These are phyloP conservation scores for Pseudomyrmex gracilis DNA, from an alignment of 1,140 invertebrate genomes.

Conservation along the genomic window DNA sequence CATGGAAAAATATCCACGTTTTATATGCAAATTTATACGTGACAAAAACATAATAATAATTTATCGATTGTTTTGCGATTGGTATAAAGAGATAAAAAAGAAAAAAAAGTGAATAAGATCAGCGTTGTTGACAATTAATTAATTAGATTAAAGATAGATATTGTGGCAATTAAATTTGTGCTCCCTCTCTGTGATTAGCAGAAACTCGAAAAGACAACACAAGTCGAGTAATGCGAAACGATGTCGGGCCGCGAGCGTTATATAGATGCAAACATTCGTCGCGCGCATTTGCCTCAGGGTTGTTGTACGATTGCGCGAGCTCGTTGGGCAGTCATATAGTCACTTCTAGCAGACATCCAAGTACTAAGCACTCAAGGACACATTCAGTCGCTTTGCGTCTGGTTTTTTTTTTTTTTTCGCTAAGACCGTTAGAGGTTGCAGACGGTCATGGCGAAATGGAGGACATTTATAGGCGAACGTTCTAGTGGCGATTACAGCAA, in stretches of 20 bases:
- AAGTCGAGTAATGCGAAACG: neutral
- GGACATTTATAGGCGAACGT: conserved; percentile 48
- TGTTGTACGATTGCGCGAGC: neutral
- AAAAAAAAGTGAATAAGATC: too few relatives aligned
- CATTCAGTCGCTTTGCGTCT: conserved; percentile 61
- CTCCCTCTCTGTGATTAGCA: neutral
- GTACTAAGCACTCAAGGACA: conserved; percentile 70
- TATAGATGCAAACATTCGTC: neutral
- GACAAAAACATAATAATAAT: too few relatives aligned
- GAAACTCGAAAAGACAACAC: neutral
- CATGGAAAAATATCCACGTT: too few relatives aligned
- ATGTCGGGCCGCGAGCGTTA: neutral
- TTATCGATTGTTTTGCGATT: too few relatives aligned
- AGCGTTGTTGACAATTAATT: too few relatives aligned
- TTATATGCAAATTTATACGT: too few relatives aligned
- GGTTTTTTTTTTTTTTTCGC: conserved; percentile 57
- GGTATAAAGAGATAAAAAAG: too few relatives aligned
- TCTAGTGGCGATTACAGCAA: conserved; percentile 14
- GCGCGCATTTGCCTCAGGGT: neutral
- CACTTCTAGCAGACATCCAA: conserved; percentile 39
- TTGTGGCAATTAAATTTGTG: too few relatives aligned
- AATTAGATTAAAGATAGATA: too few relatives aligned
- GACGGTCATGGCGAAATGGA: conserved; percentile 77
- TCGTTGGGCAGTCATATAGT: neutral
- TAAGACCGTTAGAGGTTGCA: conserved; percentile 82